Conservation (phyloP, 2,113 vertebrate genomes). For the Calonectris borealis region DNA sequence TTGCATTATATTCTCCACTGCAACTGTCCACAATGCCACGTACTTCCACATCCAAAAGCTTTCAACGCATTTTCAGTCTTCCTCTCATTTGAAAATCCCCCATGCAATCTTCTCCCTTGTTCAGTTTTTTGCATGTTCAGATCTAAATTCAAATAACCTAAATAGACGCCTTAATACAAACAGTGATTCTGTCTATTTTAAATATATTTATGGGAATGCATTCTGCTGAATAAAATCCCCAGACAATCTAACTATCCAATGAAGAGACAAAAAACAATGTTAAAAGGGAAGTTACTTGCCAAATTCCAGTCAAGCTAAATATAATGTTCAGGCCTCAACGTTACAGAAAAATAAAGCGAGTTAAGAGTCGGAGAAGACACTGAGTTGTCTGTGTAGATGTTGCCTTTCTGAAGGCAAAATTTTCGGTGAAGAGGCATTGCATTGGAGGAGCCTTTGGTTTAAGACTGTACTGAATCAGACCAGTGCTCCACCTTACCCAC, state of each 20-base stretch:
- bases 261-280: slow-evolving; percentile 38
- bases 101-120: background rate
- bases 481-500: background rate
- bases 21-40: slow-evolving; percentile 53
- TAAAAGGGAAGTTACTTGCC: slow-evolving; percentile 39
- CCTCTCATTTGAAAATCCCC: slow-evolving; percentile 1
- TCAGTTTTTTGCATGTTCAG: slow-evolving; percentile 4
- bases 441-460: background rate
- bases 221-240: slow-evolving; percentile 64
- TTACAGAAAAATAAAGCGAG: background rate
- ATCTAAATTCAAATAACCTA: slow-evolving; percentile 30
- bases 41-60: slow-evolving; percentile 52
- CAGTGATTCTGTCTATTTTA: slow-evolving; percentile 31
- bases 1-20: slow-evolving; percentile 59
- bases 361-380: background rate
- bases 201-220: slow-evolving; percentile 52
- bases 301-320: slow-evolving; percentile 55
- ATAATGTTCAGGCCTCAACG: background rate
- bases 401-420: background rate
- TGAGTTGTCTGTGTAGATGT: background rate
- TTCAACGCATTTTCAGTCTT: slow-evolving; percentile 44
- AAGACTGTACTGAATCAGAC: background rate
- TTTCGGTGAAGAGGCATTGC: background rate
- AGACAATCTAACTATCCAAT: slow-evolving; percentile 27
- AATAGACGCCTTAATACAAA: slow-evolving; percentile 30